Conservation (phyloP, 2,888 invertebrate species). For the Clanis bilineata region DNA sequence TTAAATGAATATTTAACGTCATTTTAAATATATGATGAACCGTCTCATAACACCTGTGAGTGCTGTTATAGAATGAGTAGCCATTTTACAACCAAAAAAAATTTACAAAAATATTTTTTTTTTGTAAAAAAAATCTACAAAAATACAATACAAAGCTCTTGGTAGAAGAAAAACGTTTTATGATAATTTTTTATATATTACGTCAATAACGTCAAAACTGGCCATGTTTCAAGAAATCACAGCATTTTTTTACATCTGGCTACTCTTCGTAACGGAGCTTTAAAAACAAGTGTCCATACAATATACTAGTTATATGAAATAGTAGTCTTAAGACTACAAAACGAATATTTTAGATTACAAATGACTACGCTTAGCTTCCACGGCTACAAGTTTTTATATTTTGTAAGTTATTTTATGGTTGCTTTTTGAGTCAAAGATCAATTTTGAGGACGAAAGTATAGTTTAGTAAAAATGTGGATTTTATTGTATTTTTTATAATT, state of each 20-base stretch:
- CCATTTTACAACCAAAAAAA: no score
- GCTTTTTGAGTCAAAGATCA: not conserved
- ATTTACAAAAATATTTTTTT: no score
- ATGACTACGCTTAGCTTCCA: not conserved
- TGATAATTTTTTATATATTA: no score
- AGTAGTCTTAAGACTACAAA: not conserved
- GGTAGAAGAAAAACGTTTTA: no score
- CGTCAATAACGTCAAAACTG: no score
- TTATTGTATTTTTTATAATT: no score
- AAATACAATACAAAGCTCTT: no score
- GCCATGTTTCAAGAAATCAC: not conserved
- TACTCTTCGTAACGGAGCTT: not conserved
- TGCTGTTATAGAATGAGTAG: no score
- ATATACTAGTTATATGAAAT: not conserved
- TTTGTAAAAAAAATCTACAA: no score
- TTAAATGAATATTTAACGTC: no score
- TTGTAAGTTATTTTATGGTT: slow-evolving; percentile 20
- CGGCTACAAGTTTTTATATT: not conserved
- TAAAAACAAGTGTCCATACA: not conserved
- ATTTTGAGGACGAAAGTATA: not conserved
- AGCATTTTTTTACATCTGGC: not conserved
- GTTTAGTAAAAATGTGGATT: not conserved
- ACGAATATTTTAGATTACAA: not conserved
- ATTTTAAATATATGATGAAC: no score
- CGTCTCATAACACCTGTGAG: no score